These are phyloP conservation scores for Reinhardtius hippoglossoides DNA, from an alignment of 2,113 vertebrate genomes.

Conservation along the genomic window DNA sequence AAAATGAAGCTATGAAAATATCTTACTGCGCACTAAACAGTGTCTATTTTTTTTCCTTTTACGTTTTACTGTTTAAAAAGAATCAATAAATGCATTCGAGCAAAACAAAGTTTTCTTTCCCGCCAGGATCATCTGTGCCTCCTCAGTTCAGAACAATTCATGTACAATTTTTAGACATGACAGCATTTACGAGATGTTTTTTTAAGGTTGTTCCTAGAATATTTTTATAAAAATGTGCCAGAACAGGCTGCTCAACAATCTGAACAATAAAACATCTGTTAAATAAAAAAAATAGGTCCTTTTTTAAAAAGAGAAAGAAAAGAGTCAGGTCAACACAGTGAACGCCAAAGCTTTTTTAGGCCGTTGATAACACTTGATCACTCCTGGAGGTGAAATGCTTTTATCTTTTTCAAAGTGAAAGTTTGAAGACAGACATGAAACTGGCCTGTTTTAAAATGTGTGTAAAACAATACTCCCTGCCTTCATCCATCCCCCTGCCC, in stretches of 20 bases:
- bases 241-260: constrained; percentile 23
- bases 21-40: constrained; percentile 35
- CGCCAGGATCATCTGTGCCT: constrained; percentile 16
- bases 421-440: not conserved
- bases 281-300: not conserved
- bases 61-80: constrained; percentile 19
- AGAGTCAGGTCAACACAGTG: not conserved
- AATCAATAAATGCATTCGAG: constrained; percentile 5
- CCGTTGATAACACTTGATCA: constrained; percentile 31
- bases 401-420: constrained; percentile 29
- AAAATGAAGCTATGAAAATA: constrained; percentile 79
- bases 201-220: constrained; percentile 14
- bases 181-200: constrained; percentile 26
- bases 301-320: constrained; percentile 10
- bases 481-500: not conserved
- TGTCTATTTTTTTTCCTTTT: constrained; percentile 36
- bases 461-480: not conserved
- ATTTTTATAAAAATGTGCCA: not conserved
- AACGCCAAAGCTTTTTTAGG: not conserved
- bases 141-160: constrained; percentile 14
- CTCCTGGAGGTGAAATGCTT: constrained; percentile 26
- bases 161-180: constrained; percentile 21
- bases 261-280: not conserved
- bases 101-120: not conserved
- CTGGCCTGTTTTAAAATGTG: not conserved